Conservation (phyloP, 2,888 invertebrate species). For the Stramonita haemastoma region DNA sequence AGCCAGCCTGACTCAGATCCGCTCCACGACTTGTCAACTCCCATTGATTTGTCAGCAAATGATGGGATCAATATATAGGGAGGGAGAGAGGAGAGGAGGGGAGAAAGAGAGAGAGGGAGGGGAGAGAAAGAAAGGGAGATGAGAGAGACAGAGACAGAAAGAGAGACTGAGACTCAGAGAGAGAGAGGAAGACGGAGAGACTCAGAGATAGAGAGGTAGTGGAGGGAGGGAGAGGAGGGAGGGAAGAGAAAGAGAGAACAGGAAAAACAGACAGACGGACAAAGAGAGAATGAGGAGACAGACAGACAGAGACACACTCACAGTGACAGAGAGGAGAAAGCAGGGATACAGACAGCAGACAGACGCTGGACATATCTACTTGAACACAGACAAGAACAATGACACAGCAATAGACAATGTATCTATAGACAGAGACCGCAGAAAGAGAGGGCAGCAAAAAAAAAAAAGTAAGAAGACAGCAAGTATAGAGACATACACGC, state of each 20-base stretch:
- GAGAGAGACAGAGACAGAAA: not conserved
- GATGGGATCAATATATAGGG: not conserved
- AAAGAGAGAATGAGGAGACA: not conserved
- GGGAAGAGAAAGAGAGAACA: not conserved
- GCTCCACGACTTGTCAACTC: not conserved
- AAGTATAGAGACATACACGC: no score
- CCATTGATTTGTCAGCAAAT: not conserved
- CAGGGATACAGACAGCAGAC: not conserved
- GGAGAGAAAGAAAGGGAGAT: not conserved
- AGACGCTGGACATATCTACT: not conserved
- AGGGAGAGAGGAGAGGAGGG: not conserved
- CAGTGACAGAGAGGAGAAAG: not conserved
- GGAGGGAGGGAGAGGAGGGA: no score
- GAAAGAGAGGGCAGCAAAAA: not conserved
- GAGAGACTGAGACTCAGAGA: not conserved
- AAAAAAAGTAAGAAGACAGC: not conserved
- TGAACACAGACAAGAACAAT: not conserved
- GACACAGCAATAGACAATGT: not conserved
- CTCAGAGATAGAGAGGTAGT: not conserved
- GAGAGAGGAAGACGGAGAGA: not conserved
- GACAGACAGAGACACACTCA: not conserved
- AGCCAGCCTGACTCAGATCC: slow-evolving; percentile 8
- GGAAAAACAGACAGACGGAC: not conserved
- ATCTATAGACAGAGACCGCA: not conserved
- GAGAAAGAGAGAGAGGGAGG: not conserved